Base-by-base conservation (phyloP, 2,797 vertebrate genomes). In the Malacoraja senta region DNA sequence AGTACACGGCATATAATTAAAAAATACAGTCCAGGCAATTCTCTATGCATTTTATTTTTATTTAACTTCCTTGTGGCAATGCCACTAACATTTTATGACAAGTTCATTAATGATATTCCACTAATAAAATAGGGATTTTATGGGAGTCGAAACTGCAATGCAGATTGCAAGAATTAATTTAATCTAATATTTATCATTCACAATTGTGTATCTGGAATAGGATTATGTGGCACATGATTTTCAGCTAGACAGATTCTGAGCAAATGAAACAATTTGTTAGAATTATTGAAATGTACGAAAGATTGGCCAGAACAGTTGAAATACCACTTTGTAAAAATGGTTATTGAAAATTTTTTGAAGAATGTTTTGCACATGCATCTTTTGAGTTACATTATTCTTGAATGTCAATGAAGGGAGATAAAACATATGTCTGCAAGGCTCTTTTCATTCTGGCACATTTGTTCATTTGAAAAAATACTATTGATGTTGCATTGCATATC, bases 341-440 rank as follows among this genome's bases (percentile, higher is more conserved):
- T n/a, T 17, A 17, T 61, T 10, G 1, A 29, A 61, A 86, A n/a
- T 38, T 63, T 15, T 61, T 65, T 65, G 2, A 88, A 86, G 8
- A 88, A 35, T 19, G 19, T 65, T 35, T 68, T 35, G 29, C 12
- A 21, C 63, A 21, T 32, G 0, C 12, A 88, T 65, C 8, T 88
- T 68, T 68, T 88, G 63, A 84, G 53, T 72, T 91, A 71, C 61
- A 38, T 24, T 84, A 84, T 29, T 61, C 26, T 58, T 29, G 24
- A 90, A 91, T 91, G 32, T 71, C 17, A 91, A 91, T 91, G 32
- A 91, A 91, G 35, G 19, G 19, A 68, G n/a, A 71, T 65, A 90
- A 35, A 83, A 83, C 24, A 26, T 3, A 8, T 17, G 15, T 35
- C 15, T 65, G 10, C 8, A 32, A 90, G 84, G 63, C 13, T 65